A percentile compares a stretch with the other conserved stretches of the same genome.
Evolutionary conservation across 2,797 vertebrate genomes (phyloP).

Genomic region (Ambastaia sidthimunki): DNA sequence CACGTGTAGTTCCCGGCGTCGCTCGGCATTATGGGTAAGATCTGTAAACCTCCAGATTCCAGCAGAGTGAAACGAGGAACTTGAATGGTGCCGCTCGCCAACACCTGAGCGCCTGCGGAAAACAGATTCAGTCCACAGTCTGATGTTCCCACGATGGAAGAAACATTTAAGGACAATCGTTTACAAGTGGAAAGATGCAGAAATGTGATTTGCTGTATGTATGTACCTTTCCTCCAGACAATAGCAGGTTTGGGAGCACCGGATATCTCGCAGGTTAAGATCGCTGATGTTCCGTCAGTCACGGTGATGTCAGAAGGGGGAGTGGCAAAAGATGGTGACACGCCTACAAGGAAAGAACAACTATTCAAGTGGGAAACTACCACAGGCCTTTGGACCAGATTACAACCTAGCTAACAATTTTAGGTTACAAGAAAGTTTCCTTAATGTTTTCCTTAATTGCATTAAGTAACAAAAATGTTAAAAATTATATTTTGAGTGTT

Average conservation of each 20-base stretch:
- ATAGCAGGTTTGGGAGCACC: slow-evolving; percentile 90
- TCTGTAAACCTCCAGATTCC: slow-evolving; percentile 87
- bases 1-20: slow-evolving; percentile 90
- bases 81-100: slow-evolving; percentile 88
- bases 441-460: no score
- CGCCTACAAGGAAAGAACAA: slow-evolving; percentile 72
- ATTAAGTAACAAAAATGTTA: no score
- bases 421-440: no score
- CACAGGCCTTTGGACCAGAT: no score
- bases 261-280: slow-evolving; percentile 83
- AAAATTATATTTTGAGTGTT: no score
- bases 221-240: slow-evolving; percentile 84
- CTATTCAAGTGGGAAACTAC: not conserved
- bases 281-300: slow-evolving; percentile 82
- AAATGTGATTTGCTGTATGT: not conserved
- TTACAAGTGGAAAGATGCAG: not conserved
- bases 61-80: slow-evolving; percentile 86
- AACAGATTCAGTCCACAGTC: not conserved
- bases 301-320: slow-evolving; percentile 83
- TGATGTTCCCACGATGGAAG: not conserved
- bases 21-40: slow-evolving; percentile 81
- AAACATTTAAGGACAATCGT: not conserved
- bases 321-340: slow-evolving; percentile 80
- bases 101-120: slow-evolving; percentile 79
- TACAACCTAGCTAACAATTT: no score